Evolutionary conservation across 2,113 vertebrate species (phyloP).

Genomic region (Petromus typicus): DNA sequence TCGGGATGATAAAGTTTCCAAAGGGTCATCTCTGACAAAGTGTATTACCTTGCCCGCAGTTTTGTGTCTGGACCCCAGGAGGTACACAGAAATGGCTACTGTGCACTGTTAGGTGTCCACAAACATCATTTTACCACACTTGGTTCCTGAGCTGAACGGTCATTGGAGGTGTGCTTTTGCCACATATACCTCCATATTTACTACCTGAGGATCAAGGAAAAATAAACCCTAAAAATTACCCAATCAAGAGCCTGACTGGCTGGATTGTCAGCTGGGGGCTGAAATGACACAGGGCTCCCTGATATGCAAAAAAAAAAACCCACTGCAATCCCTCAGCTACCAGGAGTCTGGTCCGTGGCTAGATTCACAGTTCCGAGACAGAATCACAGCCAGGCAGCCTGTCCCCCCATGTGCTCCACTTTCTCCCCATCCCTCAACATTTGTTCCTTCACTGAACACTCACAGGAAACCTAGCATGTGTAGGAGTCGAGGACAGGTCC

Average conservation of each 20-base stretch:
- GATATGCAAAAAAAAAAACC: not conserved
- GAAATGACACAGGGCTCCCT: not conserved
- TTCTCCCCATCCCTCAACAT: not conserved
- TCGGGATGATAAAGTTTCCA: not conserved
- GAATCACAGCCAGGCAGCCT: not conserved
- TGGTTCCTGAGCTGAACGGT: not conserved
- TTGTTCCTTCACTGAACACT: not conserved
- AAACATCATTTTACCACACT: not conserved
- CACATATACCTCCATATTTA: not conserved
- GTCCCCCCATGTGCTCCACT: not conserved
- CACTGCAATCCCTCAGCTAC: not conserved
- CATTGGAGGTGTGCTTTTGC: not conserved
- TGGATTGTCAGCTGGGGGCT: not conserved
- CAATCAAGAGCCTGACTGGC: not conserved
- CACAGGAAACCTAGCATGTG: not conserved
- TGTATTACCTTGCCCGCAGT: not conserved
- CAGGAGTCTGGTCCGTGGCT: not conserved
- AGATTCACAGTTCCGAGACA: not conserved
- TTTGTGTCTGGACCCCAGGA: not conserved
- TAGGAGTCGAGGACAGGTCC: not conserved
- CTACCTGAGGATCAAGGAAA: not conserved
- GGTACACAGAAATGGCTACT: not conserved
- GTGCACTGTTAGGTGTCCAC: not conserved
- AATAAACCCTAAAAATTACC: constrained; percentile 1
- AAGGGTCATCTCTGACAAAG: not conserved